Base-by-base conservation (phyloP, 2,113 vertebrate genomes). In the Caranx melampygus region DNA sequence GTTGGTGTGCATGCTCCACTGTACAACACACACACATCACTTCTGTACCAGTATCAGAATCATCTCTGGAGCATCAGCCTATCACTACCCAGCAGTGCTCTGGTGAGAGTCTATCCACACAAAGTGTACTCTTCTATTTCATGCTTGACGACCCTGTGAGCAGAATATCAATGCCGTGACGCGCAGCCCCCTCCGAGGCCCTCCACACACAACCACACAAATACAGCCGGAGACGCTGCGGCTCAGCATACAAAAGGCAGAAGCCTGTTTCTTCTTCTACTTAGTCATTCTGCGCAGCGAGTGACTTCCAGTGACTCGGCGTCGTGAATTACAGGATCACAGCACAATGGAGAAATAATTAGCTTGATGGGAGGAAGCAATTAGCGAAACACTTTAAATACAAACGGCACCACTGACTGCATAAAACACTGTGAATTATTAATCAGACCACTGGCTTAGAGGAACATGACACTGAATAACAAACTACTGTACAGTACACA, bases 301-400 rank as follows among this genome's bases (percentile, higher is more conserved):
- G 33, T 15, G 78, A 78, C 86, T 79, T 74, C 63, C 83, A 66
- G 70, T 75, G 73, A 83, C 76, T 81, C 59, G 4, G 79, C 87
- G 26, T 42, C 13, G 3, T 81, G 77, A 87, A 79, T 83, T 87
- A 82, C 59, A 79, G 70, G 76, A 90, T 92, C 82, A 85, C 78
- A 87, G 83, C 81, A 89, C 91, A 86, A 89, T 82, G 86, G 75
- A 83, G 85, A 63, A 88, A 90, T 88, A 85, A 91, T 92, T 85
- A 87, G 77, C 83, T 79, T 11, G 58, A 86, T 75, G 78, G 75
- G 84, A 87, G 76, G 80, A 72, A 68, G 75, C 77, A 90, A 92
- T 91, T 92, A 87, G 85, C 16, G 44, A 80, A 86, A 79, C 85
- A 54, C 64, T 89, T 86, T 72, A 75, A 87, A 87, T 82, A 84